These are phyloP conservation scores for Pissodes strobi DNA, from an alignment of 1,140 invertebrate genomes.

Conservation along the genomic window DNA sequence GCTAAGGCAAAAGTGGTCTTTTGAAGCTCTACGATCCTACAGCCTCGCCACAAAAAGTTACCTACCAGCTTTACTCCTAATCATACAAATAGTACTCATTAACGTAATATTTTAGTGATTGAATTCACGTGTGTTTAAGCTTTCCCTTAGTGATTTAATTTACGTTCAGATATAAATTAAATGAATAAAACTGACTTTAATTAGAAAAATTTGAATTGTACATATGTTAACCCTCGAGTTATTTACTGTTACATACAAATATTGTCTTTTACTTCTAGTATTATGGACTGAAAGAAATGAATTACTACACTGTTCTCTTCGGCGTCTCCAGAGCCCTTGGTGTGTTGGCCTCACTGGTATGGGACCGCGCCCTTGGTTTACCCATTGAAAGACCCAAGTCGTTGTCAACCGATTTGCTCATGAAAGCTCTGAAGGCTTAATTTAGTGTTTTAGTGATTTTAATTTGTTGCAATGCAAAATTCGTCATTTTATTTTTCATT, in stretches of 20 bases:
- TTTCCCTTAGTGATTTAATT: too few relatives aligned
- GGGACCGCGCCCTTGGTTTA: constrained; percentile 86
- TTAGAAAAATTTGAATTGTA: too few relatives aligned
- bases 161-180: too few relatives aligned
- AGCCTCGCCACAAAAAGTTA: too few relatives aligned
- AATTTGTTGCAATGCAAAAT: neutral
- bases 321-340: constrained; percentile 88
- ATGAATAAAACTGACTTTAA: too few relatives aligned
- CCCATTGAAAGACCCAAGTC: constrained; percentile 93
- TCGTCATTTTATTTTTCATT: neutral
- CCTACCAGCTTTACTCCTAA: too few relatives aligned
- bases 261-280: constrained; percentile 66
- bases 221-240: too few relatives aligned
- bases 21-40: too few relatives aligned
- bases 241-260: constrained; percentile 8
- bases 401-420: constrained; percentile 82
- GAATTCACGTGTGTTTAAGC: too few relatives aligned
- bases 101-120: too few relatives aligned
- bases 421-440: constrained; percentile 61
- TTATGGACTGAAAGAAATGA: constrained; percentile 92
- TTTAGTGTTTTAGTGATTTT: neutral
- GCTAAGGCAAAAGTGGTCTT: too few relatives aligned
- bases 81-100: too few relatives aligned
- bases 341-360: constrained; percentile 80
- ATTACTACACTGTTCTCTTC: constrained; percentile 92